phyloP scores from a whole-genome alignment of 1,140 invertebrate species.

The Bombus huntii region DNA sequence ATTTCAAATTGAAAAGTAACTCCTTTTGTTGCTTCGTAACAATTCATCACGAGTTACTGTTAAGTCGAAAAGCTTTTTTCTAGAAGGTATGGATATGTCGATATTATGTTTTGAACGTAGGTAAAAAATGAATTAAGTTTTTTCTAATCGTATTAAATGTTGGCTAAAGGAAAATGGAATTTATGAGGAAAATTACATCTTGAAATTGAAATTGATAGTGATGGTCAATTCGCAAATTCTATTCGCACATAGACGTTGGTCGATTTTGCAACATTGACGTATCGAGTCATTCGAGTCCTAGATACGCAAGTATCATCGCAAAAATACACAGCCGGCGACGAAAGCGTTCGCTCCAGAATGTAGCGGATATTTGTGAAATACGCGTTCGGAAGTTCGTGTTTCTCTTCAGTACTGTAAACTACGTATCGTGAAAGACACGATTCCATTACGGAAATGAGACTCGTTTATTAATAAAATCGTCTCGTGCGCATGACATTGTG shows the following conservation, averaged over 20 bases:
- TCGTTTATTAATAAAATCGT: neutral
- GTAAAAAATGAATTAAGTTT: neutral
- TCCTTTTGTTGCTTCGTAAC: neutral
- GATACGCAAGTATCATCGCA: slow-evolving; percentile 11
- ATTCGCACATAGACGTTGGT: neutral
- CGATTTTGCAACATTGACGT: neutral
- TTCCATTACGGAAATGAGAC: neutral
- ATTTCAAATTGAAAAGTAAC: neutral
- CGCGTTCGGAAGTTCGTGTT: slow-evolving; percentile 16
- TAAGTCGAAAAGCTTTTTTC: neutral
- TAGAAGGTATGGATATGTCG: no score
- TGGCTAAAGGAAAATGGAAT: neutral
- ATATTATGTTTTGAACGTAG: neutral
- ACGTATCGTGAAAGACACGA: neutral
- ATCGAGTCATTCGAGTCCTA: neutral
- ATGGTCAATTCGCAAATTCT: no score
- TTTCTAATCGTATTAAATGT: neutral
- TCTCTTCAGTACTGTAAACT: neutral
- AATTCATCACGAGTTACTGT: neutral
- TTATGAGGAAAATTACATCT: neutral
- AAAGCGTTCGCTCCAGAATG: slow-evolving; percentile 72
- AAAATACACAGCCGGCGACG: slow-evolving; percentile 63
- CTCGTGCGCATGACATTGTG: neutral
- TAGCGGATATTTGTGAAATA: slow-evolving; percentile 56
- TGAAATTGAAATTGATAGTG: no score